Evolutionary conservation across 1,140 invertebrate species (phyloP), one percentile per base, ranked within the genome.

Genomic region (Drosophila dunni): DNA sequence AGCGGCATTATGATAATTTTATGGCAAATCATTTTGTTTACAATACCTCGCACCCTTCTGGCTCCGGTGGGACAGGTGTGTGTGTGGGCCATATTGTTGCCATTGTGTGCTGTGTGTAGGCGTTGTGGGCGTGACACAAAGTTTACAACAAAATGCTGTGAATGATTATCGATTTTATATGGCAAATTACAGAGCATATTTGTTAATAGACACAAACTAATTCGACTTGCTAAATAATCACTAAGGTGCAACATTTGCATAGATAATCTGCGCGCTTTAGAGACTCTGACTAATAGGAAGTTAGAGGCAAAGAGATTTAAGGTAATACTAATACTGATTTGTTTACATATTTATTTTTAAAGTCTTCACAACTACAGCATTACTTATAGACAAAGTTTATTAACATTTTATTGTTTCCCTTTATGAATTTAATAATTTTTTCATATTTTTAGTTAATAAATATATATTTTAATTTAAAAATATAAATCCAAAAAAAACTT

Each of bases 21-120:
- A 89, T 90, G 85, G 84, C 63, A 84, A 89, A 89, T 89, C 85
- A 89, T 90, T 89, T 81, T 90, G 85, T 89, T 89, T 90, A 89
- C 85, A 89, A 83, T 77, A 79, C 81, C 76, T 81, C 70, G 72
- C 78, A 63, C 51, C 44, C 48, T 64, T 24, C 7, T 36, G 7
- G 56, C 20, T 42, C 38, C 13, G 56, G 40, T 45, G 40, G 54
- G 53, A 7, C 40, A 15, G 7, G 29, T 13, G 57, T 15, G 53
- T 56, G 53, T 51, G 48, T 51, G 45, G 67, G 60, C 58, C 40
- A 33, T 45, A 15, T 53, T 13, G 11, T 11, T 56, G 50, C n/a
- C 10, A n/a, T 17, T 13, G n/a, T 54, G 17, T 20, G 33, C 10
- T 44, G 29, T 44, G 20, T 24, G 51, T 38, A 17, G 69, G 61